Conservation (phyloP, 2,113 vertebrate genomes). For the Rhinopithecus roxellana region DNA sequence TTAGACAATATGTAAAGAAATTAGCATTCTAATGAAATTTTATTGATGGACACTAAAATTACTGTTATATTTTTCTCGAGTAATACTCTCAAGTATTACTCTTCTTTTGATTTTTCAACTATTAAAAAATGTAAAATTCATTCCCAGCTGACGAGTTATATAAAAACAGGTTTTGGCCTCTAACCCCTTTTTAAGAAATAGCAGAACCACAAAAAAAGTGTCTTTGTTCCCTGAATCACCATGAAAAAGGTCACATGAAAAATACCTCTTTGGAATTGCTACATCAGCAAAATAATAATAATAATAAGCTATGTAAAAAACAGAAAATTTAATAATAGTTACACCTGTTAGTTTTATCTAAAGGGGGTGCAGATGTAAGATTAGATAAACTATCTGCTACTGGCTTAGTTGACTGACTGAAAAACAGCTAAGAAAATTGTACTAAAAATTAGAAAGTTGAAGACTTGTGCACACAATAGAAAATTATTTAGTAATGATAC, state of each 20-base stretch:
- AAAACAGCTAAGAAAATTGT: background rate
- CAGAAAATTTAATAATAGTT: background rate
- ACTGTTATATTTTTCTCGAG: background rate
- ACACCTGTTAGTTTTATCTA: background rate
- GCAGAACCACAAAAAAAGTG: background rate
- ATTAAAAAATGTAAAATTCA: background rate
- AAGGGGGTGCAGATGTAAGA: fast-evolving
- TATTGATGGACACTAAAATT: background rate
- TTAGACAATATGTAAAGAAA: background rate
- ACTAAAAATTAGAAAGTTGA: background rate
- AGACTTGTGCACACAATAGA: background rate
- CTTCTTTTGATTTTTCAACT: background rate
- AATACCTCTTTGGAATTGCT: background rate
- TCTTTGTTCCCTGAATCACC: background rate
- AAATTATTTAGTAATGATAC: background rate
- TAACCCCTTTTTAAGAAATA: background rate
- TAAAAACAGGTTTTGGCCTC: background rate
- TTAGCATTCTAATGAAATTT: background rate
- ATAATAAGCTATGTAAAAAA: background rate
- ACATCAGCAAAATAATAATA: background rate
- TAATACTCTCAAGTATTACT: background rate
- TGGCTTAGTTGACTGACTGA: background rate
- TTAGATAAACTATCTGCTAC: background rate
- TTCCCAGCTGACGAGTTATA: background rate
- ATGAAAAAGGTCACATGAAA: background rate